Conservation (phyloP, 2,888 invertebrate genomes). For the Drosophila pseudotalamancana region DNA sequence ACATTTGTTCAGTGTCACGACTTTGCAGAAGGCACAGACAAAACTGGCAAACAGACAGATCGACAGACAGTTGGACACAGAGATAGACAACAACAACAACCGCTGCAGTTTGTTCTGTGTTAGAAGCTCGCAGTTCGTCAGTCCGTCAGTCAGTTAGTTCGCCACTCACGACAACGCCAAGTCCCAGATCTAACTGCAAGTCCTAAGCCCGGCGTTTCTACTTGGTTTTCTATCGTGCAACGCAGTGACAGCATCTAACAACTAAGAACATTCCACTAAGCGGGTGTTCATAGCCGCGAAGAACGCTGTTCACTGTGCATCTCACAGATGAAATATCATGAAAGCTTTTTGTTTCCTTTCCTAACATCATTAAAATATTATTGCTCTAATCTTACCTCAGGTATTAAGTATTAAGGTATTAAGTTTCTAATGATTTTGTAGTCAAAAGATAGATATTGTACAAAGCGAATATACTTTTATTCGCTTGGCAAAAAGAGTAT, state of each 20-base stretch:
- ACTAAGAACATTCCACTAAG: conserved; percentile 17
- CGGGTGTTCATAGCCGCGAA: neutral
- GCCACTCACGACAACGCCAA: conserved; percentile 62
- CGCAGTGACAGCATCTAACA: conserved; percentile 64
- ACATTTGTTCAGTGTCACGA: conserved; percentile 79
- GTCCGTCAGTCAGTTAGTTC: conserved; percentile 29
- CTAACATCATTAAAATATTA: no score
- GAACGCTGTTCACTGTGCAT: neutral
- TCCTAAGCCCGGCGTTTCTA: neutral
- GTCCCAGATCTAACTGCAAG: conserved; percentile 4
- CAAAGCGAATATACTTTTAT: neutral
- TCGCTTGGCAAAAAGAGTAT: neutral
- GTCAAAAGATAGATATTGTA: no score
- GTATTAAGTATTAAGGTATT: no score
- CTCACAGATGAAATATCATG: no score
- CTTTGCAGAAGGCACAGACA: conserved; percentile 57
- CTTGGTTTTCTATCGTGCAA: conserved; percentile 65
- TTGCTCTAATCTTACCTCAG: no score
- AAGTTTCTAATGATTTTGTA: no score
- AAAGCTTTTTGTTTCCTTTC: no score
- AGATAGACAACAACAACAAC: conserved; percentile 30
- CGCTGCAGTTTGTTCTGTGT: conserved; percentile 51
- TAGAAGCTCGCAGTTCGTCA: conserved; percentile 38
- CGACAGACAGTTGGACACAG: conserved; percentile 3
- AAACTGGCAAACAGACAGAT: conserved; percentile 28